A percentile compares a stretch with the other conserved stretches of the same genome.
Evolutionary conservation across 2,113 vertebrate species (phyloP).

Genomic region (Cinclus mexicanus): DNA sequence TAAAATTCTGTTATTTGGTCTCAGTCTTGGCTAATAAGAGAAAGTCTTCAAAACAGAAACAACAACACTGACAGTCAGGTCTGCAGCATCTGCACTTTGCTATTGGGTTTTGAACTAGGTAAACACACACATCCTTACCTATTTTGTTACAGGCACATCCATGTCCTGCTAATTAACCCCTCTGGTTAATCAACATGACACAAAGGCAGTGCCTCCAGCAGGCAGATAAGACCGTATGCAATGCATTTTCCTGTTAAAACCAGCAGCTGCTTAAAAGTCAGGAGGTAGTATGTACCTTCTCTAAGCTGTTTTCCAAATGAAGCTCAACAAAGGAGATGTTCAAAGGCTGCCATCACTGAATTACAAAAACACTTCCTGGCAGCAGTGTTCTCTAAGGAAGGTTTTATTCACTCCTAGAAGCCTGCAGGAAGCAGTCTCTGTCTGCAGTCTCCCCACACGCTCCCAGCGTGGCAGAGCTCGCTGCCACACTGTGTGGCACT

Average conservation of each 20-base stretch:
- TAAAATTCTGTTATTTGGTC: neutral
- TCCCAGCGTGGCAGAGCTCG: rapidly evolving
- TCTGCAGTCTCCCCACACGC: neutral
- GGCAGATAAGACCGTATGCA: neutral
- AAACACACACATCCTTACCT: neutral
- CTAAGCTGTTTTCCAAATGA: neutral
- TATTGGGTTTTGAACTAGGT: neutral
- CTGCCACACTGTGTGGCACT: rapidly evolving
- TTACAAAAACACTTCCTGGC: neutral
- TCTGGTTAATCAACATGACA: neutral
- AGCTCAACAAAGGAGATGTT: neutral
- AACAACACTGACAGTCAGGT: neutral
- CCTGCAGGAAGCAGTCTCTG: neutral
- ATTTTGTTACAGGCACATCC: neutral
- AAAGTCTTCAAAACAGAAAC: neutral
- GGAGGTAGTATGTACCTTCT: neutral
- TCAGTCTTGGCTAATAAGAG: neutral
- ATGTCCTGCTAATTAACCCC: neutral
- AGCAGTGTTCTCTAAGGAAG: neutral
- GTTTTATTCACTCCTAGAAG: neutral
- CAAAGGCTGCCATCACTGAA: neutral
- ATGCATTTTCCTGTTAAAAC: neutral
- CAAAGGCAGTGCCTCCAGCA: neutral
- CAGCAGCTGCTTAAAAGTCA: neutral
- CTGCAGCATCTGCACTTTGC: neutral